Evolutionary conservation across 2,888 invertebrate genomes (phyloP), one percentile per base, ranked within the genome.

Genomic region (Sycophila texana): DNA sequence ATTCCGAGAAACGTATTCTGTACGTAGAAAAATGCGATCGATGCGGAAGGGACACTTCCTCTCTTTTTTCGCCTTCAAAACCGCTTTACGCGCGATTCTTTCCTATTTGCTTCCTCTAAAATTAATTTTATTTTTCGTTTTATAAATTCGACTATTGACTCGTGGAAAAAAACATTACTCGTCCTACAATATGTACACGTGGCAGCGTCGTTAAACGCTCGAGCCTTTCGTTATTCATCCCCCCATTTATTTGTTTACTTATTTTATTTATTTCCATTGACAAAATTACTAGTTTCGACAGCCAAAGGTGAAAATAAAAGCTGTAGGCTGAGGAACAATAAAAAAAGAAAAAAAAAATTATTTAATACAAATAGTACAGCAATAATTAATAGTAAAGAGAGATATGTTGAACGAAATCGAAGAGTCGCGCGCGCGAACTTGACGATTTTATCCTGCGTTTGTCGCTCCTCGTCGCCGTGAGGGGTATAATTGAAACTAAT

Each of bases 101-200:
- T 47, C 58, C 58, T 20, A 1, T 22, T 5, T n/a, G 39, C 26
- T 74, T 47, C 66, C 55, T 74, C 14, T 39, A 47, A 5, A 22
- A 39, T 26, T 30, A 39, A 39, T 5, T 55, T 66, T 47, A 16
- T 16, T 66, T 57, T 76, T 71, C 80, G 60, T 70, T 63, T 80
- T 81, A 75, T 80, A 66, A 79, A 70, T 79, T 78, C 74, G 68
- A 71, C 80, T 79, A 81, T 79, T 82, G 74, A 77, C 72, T 80
- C 77, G 66, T 79, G 73, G 73, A 75, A 77, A 77, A 75, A 39
- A 39, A 39, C 10, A 10, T 10, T 39, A 39, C 77, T 73, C 63
- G 51, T 74, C 63, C 77, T 77, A 74, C 57, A 77, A 39, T 80
- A 80, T 80, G 76, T 80, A 80, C 80, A 80, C 74, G 63, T 74